These are phyloP conservation scores for Camelus dromedarius DNA, from an alignment of 2,113 vertebrate genomes.

Conservation along the genomic window DNA sequence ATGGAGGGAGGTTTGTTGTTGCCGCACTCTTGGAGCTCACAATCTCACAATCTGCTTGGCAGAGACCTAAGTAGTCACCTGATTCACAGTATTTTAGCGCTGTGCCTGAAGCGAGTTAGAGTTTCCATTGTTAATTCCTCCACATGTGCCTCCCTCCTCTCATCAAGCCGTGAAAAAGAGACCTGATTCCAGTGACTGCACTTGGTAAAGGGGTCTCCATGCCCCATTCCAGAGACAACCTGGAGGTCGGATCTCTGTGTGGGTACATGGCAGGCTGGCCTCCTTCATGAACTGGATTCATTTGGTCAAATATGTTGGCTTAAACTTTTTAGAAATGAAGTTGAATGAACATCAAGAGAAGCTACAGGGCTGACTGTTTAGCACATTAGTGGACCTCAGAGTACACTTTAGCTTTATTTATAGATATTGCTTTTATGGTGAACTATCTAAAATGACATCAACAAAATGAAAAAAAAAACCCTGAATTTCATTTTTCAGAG, in stretches of 20 bases:
- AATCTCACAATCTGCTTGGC: not conserved
- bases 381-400: slow-evolving; percentile 39
- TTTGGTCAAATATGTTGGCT: slow-evolving; percentile 25
- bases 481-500: slow-evolving; percentile 58
- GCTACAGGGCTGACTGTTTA: not conserved
- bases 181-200: not conserved
- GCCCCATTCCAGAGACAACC: not conserved
- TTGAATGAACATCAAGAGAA: slow-evolving; percentile 49
- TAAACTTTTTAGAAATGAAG: slow-evolving; percentile 54
- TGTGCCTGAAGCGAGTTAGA: not conserved
- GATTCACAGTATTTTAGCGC: not conserved
- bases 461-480: slow-evolving; percentile 61
- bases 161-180: not conserved
- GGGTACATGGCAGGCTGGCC: not conserved
- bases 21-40: not conserved
- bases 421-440: slow-evolving; percentile 41
- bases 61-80: not conserved
- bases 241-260: not conserved
- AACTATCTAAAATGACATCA: slow-evolving; percentile 55
- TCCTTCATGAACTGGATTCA: slow-evolving; percentile 51
- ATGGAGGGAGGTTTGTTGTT: not conserved
- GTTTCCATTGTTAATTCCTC: not conserved
- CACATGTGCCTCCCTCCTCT: not conserved
- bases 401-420: slow-evolving; percentile 57
- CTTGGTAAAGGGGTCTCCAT: not conserved